A percentile compares a stretch with the other conserved stretches of the same genome.
These are phyloP conservation scores for Nomada goodeniana DNA, from an alignment of 2,888 invertebrate species.

Conservation along the genomic window DNA sequence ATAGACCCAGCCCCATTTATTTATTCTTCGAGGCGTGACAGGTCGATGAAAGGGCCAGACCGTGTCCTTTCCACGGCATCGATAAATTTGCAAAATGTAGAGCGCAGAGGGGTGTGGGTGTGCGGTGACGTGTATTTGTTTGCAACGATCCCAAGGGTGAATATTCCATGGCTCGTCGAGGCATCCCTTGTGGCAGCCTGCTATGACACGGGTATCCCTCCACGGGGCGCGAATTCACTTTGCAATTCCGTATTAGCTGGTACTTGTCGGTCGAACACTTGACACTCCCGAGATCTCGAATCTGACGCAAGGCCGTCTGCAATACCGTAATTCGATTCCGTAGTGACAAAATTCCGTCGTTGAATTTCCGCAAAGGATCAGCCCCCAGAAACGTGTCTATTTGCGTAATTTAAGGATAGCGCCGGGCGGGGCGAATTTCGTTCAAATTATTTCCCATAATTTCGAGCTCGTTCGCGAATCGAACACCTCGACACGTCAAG, in stretches of 20 bases:
- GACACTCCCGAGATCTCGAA: background rate
- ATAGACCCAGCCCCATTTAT: background rate
- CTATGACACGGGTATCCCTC: slow-evolving; percentile 30
- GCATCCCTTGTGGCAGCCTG: slow-evolving; percentile 24
- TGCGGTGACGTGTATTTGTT: slow-evolving; percentile 6
- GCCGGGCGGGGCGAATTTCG: background rate
- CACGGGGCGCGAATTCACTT: slow-evolving; percentile 23
- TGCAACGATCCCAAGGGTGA: slow-evolving; percentile 18
- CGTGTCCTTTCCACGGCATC: background rate
- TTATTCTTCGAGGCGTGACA: background rate
- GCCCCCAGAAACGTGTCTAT: background rate
- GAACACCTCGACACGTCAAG: background rate
- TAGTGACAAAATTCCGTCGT: background rate
- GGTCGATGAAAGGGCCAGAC: background rate
- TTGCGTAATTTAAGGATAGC: slow-evolving; percentile 1
- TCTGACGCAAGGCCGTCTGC: background rate
- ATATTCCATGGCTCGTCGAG: slow-evolving; percentile 8
- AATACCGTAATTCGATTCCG: background rate
- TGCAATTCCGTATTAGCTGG: slow-evolving; percentile 24
- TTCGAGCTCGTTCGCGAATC: background rate
- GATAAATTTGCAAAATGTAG: background rate
- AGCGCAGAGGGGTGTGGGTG: background rate
- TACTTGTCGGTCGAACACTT: slow-evolving; percentile 12
- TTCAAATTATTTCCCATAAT: slow-evolving; percentile 1
- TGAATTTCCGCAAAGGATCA: background rate